These are phyloP conservation scores for Trissoscelio sp. DNA, from an alignment of 2,888 invertebrate genomes.

Conservation along the genomic window DNA sequence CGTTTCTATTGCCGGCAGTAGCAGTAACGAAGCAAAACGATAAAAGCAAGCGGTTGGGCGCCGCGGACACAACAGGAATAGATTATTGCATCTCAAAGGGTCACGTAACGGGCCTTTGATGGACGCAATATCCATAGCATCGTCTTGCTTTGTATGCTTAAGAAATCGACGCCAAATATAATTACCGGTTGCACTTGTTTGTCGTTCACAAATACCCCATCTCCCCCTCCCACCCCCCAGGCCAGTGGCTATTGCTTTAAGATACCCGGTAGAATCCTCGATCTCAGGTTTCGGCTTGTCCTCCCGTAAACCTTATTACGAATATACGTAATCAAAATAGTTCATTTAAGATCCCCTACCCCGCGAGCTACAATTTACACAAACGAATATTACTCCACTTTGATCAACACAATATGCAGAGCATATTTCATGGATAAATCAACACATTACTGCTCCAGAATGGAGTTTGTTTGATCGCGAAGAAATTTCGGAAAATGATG, in stretches of 20 bases:
- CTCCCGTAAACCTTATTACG: constrained; percentile 42
- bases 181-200: constrained; percentile 80
- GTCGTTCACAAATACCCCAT: constrained; percentile 75
- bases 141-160: constrained; percentile 75
- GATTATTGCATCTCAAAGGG: constrained; percentile 20
- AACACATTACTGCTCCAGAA: constrained; percentile 40
- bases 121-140: constrained; percentile 41
- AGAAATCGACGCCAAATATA: constrained; percentile 81
- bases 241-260: too few species aligned
- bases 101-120: constrained; percentile 74
- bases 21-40: background rate
- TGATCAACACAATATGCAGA: constrained; percentile 50
- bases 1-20: background rate
- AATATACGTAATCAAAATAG: constrained; percentile 51
- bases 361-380: constrained; percentile 33
- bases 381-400: constrained; percentile 52
- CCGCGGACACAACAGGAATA: background rate
- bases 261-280: too few species aligned
- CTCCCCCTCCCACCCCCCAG: too few species aligned
- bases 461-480: constrained; percentile 14
- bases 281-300: too few species aligned
- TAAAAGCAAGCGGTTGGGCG: background rate
- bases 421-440: constrained; percentile 53
- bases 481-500: constrained; percentile 36
- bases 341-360: constrained; percentile 34